These are phyloP conservation scores for Hassar affinis DNA, from an alignment of 2,113 vertebrate species.

Conservation along the genomic window DNA sequence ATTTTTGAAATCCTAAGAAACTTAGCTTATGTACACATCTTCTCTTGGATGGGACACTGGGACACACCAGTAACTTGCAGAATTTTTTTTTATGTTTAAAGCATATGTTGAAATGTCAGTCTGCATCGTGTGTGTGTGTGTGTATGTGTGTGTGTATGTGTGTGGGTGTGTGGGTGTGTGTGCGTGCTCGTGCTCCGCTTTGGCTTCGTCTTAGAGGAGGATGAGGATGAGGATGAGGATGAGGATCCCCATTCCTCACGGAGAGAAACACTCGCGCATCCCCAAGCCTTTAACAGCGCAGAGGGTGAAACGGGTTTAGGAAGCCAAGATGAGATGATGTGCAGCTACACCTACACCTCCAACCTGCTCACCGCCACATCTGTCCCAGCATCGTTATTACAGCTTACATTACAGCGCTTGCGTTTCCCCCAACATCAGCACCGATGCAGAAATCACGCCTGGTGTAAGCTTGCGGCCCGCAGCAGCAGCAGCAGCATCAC, in stretches of 20 bases:
- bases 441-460: background rate
- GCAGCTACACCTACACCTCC: background rate
- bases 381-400: background rate
- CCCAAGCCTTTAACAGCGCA: background rate
- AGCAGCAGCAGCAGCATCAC: conserved; percentile 7
- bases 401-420: background rate
- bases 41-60: background rate
- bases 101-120: background rate
- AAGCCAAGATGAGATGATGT: background rate
- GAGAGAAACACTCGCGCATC: background rate
- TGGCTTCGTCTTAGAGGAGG: background rate
- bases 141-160: background rate
- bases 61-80: background rate
- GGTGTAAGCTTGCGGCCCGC: background rate
- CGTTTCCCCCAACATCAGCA: conserved; percentile 15
- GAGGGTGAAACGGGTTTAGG: background rate
- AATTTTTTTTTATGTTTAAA: background rate
- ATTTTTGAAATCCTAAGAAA: too few species aligned
- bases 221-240: background rate
- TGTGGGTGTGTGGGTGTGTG: background rate
- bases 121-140: background rate
- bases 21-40: background rate
- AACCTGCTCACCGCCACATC: background rate
- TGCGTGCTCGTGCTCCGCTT: too few species aligned
- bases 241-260: conserved; percentile 17